phyloP scores from a whole-genome alignment of 2,888 invertebrate species.

The Chrysopilus asiliformis region DNA sequence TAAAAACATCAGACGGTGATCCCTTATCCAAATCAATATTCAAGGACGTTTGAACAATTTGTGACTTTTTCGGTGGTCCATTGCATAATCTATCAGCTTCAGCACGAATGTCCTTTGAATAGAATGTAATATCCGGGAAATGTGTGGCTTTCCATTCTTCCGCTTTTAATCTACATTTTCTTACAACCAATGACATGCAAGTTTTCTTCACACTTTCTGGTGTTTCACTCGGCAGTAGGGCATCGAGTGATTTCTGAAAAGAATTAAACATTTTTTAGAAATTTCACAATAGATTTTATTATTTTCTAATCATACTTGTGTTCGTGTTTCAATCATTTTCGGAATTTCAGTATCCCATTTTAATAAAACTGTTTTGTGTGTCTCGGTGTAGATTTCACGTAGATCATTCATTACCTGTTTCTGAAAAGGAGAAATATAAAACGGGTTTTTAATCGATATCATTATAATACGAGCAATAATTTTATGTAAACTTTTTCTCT shows the following conservation, averaged over 20 bases:
- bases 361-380: constrained; percentile 18
- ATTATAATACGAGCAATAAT: too few species aligned
- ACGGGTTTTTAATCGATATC: too few species aligned
- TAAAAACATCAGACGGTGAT: constrained; percentile 24
- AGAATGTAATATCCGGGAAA: constrained; percentile 27
- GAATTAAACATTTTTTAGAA: background rate
- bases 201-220: constrained; percentile 37
- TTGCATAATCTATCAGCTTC: too few species aligned
- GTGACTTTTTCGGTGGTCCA: too few species aligned
- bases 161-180: constrained; percentile 39
- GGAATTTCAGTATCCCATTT: constrained; percentile 25
- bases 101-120: constrained; percentile 27
- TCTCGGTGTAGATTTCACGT: constrained; percentile 20
- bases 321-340: constrained; percentile 23
- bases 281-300: constrained; percentile 11
- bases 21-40: constrained; percentile 17
- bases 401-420: constrained; percentile 8
- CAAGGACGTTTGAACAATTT: constrained; percentile 20
- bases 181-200: constrained; percentile 39
- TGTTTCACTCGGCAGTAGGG: constrained; percentile 42
- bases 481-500: too few species aligned
- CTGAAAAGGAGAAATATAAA: constrained; percentile 5
- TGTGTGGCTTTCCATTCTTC: constrained; percentile 44
- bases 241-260: constrained; percentile 29
- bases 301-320: constrained; percentile 15